Percentiles rank a stretch among this genome's conserved stretches.
These are phyloP conservation scores for Umimayanthus kanabou DNA, from an alignment of 92 coral and sea anemone genomes.

Conservation along the genomic window DNA sequence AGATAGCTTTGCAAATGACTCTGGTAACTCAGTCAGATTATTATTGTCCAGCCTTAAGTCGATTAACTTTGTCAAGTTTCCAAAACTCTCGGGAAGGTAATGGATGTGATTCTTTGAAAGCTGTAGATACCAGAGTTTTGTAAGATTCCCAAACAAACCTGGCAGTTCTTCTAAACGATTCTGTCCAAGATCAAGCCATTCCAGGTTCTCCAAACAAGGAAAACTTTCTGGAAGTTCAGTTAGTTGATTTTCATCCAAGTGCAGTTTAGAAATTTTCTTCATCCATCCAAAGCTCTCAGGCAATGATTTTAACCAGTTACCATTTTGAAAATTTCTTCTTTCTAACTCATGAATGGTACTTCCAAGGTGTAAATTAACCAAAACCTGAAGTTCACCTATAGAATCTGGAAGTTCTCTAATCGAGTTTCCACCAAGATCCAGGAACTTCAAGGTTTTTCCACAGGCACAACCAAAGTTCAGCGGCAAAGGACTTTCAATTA, in stretches of 20 bases:
- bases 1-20: constrained; percentile 73
- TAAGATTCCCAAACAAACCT: constrained; percentile 74
- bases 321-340: constrained; percentile 95
- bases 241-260: constrained; percentile 92
- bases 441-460: constrained; percentile 59
- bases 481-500: constrained; percentile 72
- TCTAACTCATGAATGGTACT: constrained; percentile 94
- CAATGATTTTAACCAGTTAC: constrained; percentile 81
- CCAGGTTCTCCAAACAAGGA: constrained; percentile 69
- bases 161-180: constrained; percentile 79
- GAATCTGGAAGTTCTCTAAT: constrained; percentile 78
- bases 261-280: constrained; percentile 66
- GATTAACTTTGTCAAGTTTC: constrained; percentile 72
- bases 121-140: constrained; percentile 88
- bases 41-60: constrained; percentile 85
- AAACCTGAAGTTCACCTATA: constrained; percentile 74
- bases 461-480: constrained; percentile 68
- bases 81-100: constrained; percentile 79
- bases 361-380: constrained; percentile 85
- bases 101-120: constrained; percentile 83
- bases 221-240: constrained; percentile 79
- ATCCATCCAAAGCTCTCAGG: constrained; percentile 87
- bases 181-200: constrained; percentile 95
- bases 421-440: constrained; percentile 86
- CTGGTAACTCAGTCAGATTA: constrained; percentile 70